phyloP scores from a whole-genome alignment of 2,888 invertebrate genomes.

The Drosophila paramelanica region DNA sequence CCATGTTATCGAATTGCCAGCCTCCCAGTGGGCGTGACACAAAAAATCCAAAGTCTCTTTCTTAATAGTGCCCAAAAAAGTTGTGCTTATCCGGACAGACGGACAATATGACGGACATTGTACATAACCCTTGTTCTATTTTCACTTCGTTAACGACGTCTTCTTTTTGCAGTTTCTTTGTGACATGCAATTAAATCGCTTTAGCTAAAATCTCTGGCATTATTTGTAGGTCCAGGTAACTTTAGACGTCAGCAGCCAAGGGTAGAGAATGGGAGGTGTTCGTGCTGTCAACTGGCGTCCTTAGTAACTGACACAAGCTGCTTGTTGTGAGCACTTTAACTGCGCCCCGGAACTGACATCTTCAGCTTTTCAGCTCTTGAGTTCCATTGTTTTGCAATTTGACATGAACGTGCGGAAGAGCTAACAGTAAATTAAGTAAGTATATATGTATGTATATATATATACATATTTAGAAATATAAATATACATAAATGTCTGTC shows the following conservation, averaged over 20 bases:
- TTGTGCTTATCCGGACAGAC: too few relatives aligned
- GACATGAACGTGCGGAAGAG: constrained; percentile 82
- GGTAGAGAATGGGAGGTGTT: neutral
- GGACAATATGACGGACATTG: too few relatives aligned
- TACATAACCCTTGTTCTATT: too few relatives aligned
- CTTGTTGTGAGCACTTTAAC: constrained; percentile 50
- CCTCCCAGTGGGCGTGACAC: too few relatives aligned
- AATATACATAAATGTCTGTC: constrained; percentile 24
- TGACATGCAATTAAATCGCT: constrained; percentile 50
- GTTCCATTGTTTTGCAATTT: constrained; percentile 63
- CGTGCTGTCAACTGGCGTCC: constrained; percentile 30
- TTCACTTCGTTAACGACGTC: too few relatives aligned
- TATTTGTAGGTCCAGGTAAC: constrained; percentile 33
- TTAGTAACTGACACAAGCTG: constrained; percentile 58
- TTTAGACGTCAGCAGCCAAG: neutral
- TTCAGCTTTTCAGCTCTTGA: constrained; percentile 19
- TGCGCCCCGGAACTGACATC: constrained; percentile 61
- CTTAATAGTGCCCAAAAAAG: too few relatives aligned
- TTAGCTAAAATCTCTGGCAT: constrained; percentile 44
- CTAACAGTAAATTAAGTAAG: constrained; percentile 10
- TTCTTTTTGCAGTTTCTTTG: constrained; percentile 25
- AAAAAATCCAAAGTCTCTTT: too few relatives aligned
- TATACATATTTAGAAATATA: neutral
- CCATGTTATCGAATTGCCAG: too few relatives aligned
- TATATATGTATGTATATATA: neutral